phyloP scores from a whole-genome alignment of 2,797 vertebrate species.

The Anguilla megastoma region DNA sequence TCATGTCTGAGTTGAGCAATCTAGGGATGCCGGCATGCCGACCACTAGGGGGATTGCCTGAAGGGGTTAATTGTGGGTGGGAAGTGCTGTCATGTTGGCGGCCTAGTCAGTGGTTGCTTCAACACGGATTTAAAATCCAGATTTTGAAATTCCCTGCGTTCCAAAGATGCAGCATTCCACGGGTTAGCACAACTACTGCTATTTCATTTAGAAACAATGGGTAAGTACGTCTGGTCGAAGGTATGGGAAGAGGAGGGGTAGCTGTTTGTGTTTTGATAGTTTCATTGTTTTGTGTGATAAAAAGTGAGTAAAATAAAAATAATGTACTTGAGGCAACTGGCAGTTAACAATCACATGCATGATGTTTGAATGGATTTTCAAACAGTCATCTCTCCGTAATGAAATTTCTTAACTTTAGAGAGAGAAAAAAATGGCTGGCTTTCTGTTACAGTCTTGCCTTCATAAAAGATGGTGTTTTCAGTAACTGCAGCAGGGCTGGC shows the following conservation, averaged over 20 bases:
- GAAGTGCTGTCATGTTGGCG: background rate
- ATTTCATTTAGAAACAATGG: background rate
- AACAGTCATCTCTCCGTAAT: background rate
- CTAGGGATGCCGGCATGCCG: too few species aligned
- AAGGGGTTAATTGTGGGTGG: background rate
- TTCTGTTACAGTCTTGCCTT: background rate
- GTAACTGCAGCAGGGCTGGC: background rate
- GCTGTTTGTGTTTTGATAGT: background rate
- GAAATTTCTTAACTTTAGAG: background rate
- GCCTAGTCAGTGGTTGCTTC: too few species aligned
- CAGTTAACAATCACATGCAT: background rate
- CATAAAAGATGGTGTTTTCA: slow-evolving; percentile 20
- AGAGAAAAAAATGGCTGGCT: background rate
- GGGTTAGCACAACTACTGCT: too few species aligned
- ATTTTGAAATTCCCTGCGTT: too few species aligned
- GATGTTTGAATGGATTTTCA: background rate
- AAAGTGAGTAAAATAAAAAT: background rate
- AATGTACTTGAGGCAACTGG: background rate
- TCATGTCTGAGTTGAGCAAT: too few species aligned
- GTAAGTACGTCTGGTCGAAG: background rate
- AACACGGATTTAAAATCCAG: too few species aligned
- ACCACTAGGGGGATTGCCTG: too few species aligned
- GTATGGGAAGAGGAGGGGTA: background rate
- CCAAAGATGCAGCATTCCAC: too few species aligned
- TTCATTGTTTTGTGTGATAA: background rate